Conservation (phyloP, 2,797 vertebrate species). For the Pseudotriccus pelzelni region DNA sequence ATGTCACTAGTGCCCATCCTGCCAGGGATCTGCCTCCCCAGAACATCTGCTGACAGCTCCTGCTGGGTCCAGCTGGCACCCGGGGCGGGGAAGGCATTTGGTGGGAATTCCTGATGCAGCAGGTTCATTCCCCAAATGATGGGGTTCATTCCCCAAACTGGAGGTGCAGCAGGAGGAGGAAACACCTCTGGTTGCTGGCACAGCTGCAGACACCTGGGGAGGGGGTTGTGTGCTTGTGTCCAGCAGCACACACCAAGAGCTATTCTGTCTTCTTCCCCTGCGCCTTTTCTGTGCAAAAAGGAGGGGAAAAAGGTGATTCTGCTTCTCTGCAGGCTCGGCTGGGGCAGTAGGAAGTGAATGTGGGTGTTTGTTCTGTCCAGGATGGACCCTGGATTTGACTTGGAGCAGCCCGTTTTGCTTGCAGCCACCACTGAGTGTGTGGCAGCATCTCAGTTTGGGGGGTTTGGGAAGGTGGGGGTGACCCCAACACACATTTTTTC, state of each 20-base stretch:
- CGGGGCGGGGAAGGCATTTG: rapidly evolving
- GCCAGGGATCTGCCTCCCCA: neutral
- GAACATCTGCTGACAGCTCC: neutral
- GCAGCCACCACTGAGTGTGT: neutral
- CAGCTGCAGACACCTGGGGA: neutral
- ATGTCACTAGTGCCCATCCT: rapidly evolving
- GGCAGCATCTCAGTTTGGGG: neutral
- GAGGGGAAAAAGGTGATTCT: neutral
- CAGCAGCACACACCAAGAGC: neutral
- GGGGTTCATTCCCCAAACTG: neutral
- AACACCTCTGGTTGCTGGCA: neutral
- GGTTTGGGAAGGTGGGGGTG: neutral
- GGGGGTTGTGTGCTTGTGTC: neutral
- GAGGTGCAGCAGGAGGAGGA: neutral
- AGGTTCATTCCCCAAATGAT: neutral
- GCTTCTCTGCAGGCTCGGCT: neutral
- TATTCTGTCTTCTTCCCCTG: neutral
- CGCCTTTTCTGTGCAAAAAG: neutral
- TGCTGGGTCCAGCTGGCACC: neutral
- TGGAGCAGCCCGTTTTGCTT: neutral
- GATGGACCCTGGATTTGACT: neutral
- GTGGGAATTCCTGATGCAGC: neutral
- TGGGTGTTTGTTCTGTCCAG: neutral
- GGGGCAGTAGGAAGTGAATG: rapidly evolving
- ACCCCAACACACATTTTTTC: rapidly evolving